A percentile compares a stretch with the other conserved stretches of the same genome.
These are phyloP conservation scores for Drosophila pseudotakahashii DNA, from an alignment of 2,888 invertebrate genomes.

Conservation along the genomic window DNA sequence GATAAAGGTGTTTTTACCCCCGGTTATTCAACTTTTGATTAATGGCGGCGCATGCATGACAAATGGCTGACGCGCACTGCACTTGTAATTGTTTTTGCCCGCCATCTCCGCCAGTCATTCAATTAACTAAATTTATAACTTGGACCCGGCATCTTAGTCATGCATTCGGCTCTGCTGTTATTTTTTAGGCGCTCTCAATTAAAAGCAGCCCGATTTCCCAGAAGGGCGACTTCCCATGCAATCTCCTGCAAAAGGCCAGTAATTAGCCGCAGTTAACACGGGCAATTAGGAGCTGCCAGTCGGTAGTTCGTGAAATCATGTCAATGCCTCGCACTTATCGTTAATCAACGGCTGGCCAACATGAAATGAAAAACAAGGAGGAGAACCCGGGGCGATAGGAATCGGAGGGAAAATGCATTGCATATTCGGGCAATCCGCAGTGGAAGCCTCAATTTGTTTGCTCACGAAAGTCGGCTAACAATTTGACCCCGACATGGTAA, in stretches of 20 bases:
- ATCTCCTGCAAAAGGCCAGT: constrained; percentile 32
- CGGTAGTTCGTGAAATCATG: constrained; percentile 61
- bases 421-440: constrained; percentile 58
- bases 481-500: constrained; percentile 79
- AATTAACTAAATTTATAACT: constrained; percentile 69
- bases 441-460: constrained; percentile 55
- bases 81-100: constrained; percentile 41
- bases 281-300: constrained; percentile 55
- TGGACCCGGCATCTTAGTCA: constrained; percentile 45
- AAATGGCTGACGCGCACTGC: constrained; percentile 63
- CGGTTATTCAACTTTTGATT: constrained; percentile 74
- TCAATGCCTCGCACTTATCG: constrained; percentile 66
- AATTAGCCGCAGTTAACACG: constrained; percentile 69
- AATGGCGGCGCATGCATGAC: constrained; percentile 70
- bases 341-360: constrained; percentile 57
- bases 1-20: background rate
- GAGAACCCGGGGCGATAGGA: constrained; percentile 24
- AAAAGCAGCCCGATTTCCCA: constrained; percentile 53
- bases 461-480: constrained; percentile 65
- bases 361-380: constrained; percentile 57
- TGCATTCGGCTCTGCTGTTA: constrained; percentile 15
- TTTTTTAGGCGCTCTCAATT: constrained; percentile 40
- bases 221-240: constrained; percentile 60
- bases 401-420: constrained; percentile 41
- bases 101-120: constrained; percentile 57